phyloP scores from a whole-genome alignment of 2,113 vertebrate species.

The Thamnaconus septentrionalis region DNA sequence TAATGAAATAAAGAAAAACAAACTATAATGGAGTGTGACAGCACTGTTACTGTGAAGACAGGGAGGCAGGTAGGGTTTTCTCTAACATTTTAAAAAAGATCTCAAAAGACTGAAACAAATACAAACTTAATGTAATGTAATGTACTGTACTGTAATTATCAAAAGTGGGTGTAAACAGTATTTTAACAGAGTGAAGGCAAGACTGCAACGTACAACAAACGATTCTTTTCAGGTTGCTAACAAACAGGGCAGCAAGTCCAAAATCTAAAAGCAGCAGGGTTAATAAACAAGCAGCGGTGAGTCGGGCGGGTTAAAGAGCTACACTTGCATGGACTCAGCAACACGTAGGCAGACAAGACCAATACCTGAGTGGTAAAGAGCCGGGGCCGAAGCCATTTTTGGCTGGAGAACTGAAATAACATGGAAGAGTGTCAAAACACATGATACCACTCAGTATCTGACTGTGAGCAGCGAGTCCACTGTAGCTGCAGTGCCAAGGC shows the following conservation, averaged over 20 bases:
- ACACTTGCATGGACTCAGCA: slow-evolving; percentile 7
- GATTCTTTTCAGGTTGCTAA: neutral
- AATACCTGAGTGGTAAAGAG: slow-evolving; percentile 89
- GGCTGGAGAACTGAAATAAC: slow-evolving; percentile 87
- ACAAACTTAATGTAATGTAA: neutral
- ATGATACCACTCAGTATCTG: neutral
- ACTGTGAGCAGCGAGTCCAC: too few species aligned
- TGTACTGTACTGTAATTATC: too few species aligned
- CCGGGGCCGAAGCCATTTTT: slow-evolving; percentile 91
- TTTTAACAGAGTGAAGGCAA: too few species aligned
- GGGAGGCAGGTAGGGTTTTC: neutral
- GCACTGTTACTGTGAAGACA: neutral
- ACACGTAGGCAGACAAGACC: slow-evolving; percentile 16
- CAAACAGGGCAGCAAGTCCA: slow-evolving; percentile 2
- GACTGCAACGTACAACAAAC: too few species aligned
- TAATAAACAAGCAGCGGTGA: slow-evolving; percentile 28
- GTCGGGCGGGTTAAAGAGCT: slow-evolving; percentile 37
- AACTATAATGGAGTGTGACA: too few species aligned
- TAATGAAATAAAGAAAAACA: too few species aligned
- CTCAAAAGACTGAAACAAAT: slow-evolving; percentile 6
- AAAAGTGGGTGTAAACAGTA: too few species aligned
- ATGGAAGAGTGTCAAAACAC: slow-evolving; percentile 59
- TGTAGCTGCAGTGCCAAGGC: too few species aligned
- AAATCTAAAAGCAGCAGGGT: slow-evolving; percentile 17
- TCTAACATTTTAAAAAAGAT: neutral